phyloP scores from a whole-genome alignment of 2,113 vertebrate genomes.

The Silurus meridionalis region DNA sequence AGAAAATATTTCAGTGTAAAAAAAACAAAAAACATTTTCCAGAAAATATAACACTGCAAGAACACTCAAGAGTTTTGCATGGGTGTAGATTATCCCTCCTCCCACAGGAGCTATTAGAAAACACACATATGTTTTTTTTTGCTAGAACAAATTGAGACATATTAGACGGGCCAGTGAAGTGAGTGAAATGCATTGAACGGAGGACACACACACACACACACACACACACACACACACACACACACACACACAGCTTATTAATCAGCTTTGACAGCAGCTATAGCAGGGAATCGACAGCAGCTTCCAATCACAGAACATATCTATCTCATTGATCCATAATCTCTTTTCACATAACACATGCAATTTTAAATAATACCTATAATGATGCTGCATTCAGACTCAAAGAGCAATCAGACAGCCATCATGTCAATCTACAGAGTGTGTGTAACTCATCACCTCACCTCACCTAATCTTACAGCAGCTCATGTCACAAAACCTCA shows the following conservation, averaged over 20 bases:
- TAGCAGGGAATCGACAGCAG: constrained; percentile 89
- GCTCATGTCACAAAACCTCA: neutral
- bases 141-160: constrained; percentile 29
- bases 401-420: constrained; percentile 84
- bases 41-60: neutral
- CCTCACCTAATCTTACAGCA: no score
- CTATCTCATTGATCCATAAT: constrained; percentile 97
- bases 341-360: constrained; percentile 93
- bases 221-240: constrained; percentile 24
- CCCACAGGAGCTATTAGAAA: constrained; percentile 14
- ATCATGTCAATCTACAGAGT: constrained; percentile 81
- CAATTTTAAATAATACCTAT: constrained; percentile 99
- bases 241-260: constrained; percentile 65
- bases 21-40: neutral
- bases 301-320: constrained; percentile 92
- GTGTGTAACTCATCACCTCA: constrained; percentile 29
- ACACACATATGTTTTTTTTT: constrained; percentile 21
- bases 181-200: constrained; percentile 36
- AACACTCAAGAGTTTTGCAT: neutral
- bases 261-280: constrained; percentile 83
- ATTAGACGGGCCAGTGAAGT: constrained; percentile 28
- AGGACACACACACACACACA: constrained; percentile 27
- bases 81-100: constrained; percentile 21
- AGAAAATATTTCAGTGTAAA: neutral
- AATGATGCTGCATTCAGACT: constrained; percentile 92